A percentile compares a stretch with the other conserved stretches of the same genome.
Conservation (phyloP, 2,113 vertebrate genomes). For the Archocentrus centrarchus region DNA sequence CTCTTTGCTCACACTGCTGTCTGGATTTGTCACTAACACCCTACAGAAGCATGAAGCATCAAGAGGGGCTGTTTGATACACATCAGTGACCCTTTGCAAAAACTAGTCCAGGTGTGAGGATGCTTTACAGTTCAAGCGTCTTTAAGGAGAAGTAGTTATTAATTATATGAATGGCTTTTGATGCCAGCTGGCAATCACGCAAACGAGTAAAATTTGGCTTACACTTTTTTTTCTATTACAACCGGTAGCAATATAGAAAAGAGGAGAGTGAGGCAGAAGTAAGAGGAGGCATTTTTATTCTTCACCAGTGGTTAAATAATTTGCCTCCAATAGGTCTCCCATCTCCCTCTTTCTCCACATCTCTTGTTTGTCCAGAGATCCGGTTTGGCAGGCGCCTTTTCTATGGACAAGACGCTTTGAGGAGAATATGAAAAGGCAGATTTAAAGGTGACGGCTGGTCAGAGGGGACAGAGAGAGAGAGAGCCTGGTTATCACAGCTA, state of each 20-base stretch:
- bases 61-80: conserved; percentile 15
- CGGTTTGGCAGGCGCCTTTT: conserved; percentile 95
- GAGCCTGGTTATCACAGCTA: conserved; percentile 75
- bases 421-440: conserved; percentile 99
- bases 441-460: conserved; percentile 97
- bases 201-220: neutral
- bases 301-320: conserved; percentile 89
- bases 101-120: conserved; percentile 16
- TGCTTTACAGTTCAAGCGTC: neutral
- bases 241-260: neutral
- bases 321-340: conserved; percentile 91
- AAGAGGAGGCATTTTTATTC: conserved; percentile 81
- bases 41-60: conserved; percentile 36
- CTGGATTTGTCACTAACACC: conserved; percentile 48
- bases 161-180: neutral
- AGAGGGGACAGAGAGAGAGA: conserved; percentile 81
- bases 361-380: conserved; percentile 97
- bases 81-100: conserved; percentile 6
- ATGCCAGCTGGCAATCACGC: neutral
- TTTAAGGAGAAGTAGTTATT: neutral
- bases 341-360: conserved; percentile 76
- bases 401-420: conserved; percentile 98
- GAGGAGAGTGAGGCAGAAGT: conserved; percentile 84
- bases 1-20: conserved; percentile 35
- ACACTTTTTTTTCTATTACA: neutral